Conservation (phyloP, 2,888 invertebrate species). For the Andrena flavipes region DNA sequence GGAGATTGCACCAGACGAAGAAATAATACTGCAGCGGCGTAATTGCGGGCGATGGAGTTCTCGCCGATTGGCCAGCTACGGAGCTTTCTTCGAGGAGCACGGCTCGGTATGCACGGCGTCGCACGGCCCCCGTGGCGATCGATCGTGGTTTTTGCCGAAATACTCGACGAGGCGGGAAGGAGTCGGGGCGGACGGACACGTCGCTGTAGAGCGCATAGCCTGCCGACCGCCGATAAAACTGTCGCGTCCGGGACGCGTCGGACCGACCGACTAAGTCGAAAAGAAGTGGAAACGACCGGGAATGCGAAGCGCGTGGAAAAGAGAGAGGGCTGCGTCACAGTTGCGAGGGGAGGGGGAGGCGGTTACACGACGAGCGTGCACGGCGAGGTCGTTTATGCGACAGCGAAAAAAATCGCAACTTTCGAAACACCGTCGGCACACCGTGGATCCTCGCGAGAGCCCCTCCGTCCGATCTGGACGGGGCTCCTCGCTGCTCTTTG, state of each 20-base stretch:
- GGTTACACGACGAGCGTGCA: slow-evolving; percentile 50
- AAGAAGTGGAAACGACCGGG: slow-evolving; percentile 64
- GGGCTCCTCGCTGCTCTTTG: neutral
- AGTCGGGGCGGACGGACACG: slow-evolving; percentile 7
- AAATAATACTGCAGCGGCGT: neutral
- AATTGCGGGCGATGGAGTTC: neutral
- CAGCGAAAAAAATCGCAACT: slow-evolving; percentile 54
- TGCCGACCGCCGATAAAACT: slow-evolving; percentile 51
- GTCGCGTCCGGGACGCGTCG: slow-evolving; percentile 49
- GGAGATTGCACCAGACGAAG: neutral
- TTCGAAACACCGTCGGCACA: slow-evolving; percentile 55
- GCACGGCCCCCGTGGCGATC: neutral
- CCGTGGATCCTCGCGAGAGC: neutral
- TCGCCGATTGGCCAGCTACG: neutral
- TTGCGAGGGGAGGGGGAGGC: slow-evolving; percentile 35
- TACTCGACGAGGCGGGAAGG: neutral
- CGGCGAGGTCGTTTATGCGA: slow-evolving; percentile 52
- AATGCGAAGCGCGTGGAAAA: slow-evolving; percentile 65
- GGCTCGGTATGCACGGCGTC: slow-evolving; percentile 12
- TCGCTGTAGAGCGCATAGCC: slow-evolving; percentile 32
- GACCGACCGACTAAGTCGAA: slow-evolving; percentile 44
- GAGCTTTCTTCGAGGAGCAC: slow-evolving; percentile 4
- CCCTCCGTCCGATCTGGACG: too few species aligned
- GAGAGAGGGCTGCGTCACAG: slow-evolving; percentile 65
- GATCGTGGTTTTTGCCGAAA: neutral